Evolutionary conservation across 2,888 invertebrate genomes (phyloP), one percentile per base, ranked within the genome.

Genomic region (Rhimphoctona megacephalus): DNA sequence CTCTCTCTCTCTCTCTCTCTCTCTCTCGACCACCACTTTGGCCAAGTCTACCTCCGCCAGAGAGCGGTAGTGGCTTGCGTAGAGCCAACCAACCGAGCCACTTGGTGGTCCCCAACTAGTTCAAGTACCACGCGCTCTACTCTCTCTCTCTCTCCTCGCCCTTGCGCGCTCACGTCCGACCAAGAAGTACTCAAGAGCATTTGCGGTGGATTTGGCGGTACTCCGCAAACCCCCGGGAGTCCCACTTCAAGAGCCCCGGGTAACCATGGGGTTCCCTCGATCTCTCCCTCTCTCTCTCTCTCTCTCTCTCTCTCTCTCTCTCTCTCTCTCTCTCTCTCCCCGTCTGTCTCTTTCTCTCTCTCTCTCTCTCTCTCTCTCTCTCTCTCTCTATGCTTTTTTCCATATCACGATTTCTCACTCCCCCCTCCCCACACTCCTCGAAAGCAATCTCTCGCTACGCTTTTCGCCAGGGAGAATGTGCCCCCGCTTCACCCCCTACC

Each of bases 161-260:
- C 93, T 93, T 93, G 92, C 93, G 92, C 93, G 92, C 93, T 93
- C 92, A 93, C 93, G 93, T 93, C 92, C 93, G 91, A 92, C 92
- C 93, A 92, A 92, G 93, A 91, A 93, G 93, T 92, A 93, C 94
- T 94, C 92, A 92, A 94, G 91, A 92, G 94, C 93, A 93, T 94
- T 94, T 94, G 94, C 93, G 94, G 94, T 94, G 94, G 94, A 94
- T 94, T 94, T 93, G 93, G 93, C 92, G 93, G 94, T 93, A 90
- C 92, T 93, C 90, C 88, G 90, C 92, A 89, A 81, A 67, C 81
- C 91, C 91, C 90, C 91, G 90, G 92, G 91, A 87, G 85, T 85
- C 76, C 86, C 83, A 88, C 88, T 87, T 86, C 76, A 72, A 80
- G 70, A 86, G 89, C 84, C 79, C 69, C 46, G 33, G 61, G 90